phyloP scores from a whole-genome alignment of 2,888 invertebrate species.

The Meta bourneti region DNA sequence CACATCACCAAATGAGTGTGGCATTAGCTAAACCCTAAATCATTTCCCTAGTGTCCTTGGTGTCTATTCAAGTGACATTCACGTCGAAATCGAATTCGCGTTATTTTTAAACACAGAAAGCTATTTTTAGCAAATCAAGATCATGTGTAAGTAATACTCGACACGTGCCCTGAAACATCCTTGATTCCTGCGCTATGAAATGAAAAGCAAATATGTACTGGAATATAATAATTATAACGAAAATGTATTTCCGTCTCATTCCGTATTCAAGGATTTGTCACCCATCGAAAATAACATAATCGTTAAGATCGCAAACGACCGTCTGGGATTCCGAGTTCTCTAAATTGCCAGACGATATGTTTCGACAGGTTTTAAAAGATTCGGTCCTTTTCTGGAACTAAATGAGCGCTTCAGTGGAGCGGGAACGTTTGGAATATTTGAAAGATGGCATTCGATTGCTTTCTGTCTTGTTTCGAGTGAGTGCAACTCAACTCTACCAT shows the following conservation, averaged over 20 bases:
- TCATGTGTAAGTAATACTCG: too few species aligned
- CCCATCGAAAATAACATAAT: neutral
- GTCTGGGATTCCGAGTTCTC: neutral
- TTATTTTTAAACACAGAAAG: neutral
- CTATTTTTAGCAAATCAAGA: neutral
- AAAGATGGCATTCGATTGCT: neutral
- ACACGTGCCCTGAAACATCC: neutral
- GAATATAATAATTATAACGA: too few species aligned
- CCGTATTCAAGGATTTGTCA: conserved; percentile 28
- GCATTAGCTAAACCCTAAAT: neutral
- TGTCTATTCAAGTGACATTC: neutral
- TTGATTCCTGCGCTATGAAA: neutral
- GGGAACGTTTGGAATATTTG: neutral
- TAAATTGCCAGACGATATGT: neutral
- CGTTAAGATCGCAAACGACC: neutral
- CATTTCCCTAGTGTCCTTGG: neutral
- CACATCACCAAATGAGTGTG: too few species aligned
- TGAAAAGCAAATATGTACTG: too few species aligned
- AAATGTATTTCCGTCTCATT: conserved; percentile 18
- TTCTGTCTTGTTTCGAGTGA: too few species aligned
- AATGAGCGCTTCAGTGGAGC: conserved; percentile 14
- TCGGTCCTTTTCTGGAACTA: neutral
- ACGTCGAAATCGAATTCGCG: neutral
- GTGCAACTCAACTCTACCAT: too few species aligned
- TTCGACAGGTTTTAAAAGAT: neutral